A percentile compares a stretch with the other conserved stretches of the same genome.
Conservation (phyloP, 2,888 invertebrate species). For the Cylindroiulus punctatus region DNA sequence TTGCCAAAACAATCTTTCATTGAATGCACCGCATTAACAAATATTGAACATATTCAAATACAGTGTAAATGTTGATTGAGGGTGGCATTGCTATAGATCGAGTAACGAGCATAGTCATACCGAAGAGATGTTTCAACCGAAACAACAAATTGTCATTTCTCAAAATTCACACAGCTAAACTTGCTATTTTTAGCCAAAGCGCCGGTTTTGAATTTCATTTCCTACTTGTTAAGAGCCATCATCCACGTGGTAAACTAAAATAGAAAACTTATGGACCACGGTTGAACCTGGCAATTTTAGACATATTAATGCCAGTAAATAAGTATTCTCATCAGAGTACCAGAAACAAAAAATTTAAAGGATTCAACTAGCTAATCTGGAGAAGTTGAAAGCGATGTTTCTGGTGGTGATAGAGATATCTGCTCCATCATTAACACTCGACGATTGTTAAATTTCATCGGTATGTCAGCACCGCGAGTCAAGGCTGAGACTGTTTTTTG, state of each 20-base stretch:
- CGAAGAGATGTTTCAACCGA: no score
- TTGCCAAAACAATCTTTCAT: no score
- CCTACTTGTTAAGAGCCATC: background rate
- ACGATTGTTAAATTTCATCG: background rate
- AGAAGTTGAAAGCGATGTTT: background rate
- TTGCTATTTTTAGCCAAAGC: background rate
- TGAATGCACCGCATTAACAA: no score
- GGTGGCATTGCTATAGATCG: no score
- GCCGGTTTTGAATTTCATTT: constrained; percentile 22
- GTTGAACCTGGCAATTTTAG: background rate
- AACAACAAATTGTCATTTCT: background rate
- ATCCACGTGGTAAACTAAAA: background rate
- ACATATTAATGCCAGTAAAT: background rate
- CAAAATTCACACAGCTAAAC: background rate
- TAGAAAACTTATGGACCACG: background rate
- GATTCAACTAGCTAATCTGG: background rate
- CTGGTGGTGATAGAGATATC: background rate
- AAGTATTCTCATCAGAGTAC: background rate
- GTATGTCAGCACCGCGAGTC: background rate
- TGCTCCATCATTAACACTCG: background rate
- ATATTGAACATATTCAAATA: no score
- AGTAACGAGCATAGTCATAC: no score
- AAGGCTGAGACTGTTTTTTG: background rate
- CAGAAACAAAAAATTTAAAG: background rate
- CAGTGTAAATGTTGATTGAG: no score